Conservation (phyloP, 2,888 invertebrate genomes). For the Caenorhabditis angaria region DNA sequence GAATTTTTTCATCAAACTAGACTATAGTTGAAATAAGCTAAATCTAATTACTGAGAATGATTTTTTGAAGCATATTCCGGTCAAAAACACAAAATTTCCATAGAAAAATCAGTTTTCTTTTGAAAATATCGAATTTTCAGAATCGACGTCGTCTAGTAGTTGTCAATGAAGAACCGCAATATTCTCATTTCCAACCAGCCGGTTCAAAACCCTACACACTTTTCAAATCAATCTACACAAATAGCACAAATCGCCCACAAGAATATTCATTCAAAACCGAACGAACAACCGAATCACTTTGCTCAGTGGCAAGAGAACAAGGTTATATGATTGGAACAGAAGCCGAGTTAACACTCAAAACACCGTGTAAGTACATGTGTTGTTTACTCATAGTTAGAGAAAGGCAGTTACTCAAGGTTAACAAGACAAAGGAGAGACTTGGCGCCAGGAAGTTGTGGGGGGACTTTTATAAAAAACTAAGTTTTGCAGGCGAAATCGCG, state of each 20-base stretch:
- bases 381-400: background rate
- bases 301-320: slow-evolving; percentile 69
- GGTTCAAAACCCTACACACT: slow-evolving; percentile 71
- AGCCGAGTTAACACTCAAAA: slow-evolving; percentile 74
- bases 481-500: slow-evolving; percentile 72
- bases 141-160: slow-evolving; percentile 64
- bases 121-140: slow-evolving; percentile 60
- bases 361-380: slow-evolving; percentile 72
- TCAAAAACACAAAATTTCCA: no score
- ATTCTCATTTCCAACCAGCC: slow-evolving; percentile 64
- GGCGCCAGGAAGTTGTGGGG: background rate
- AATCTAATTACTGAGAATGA: no score
- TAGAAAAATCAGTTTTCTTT: no score
- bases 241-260: slow-evolving; percentile 70
- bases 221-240: slow-evolving; percentile 72
- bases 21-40: no score
- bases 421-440: background rate
- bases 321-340: slow-evolving; percentile 73
- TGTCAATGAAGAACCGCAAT: slow-evolving; percentile 70
- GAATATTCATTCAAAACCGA: slow-evolving; percentile 72
- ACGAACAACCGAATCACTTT: slow-evolving; percentile 69
- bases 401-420: background rate
- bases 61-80: no score
- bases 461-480: background rate
- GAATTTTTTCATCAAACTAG: no score